Percentiles rank a stretch among this genome's conserved stretches.
phyloP scores from a whole-genome alignment of 2,797 vertebrate species.

The Steatocranus sp. region DNA sequence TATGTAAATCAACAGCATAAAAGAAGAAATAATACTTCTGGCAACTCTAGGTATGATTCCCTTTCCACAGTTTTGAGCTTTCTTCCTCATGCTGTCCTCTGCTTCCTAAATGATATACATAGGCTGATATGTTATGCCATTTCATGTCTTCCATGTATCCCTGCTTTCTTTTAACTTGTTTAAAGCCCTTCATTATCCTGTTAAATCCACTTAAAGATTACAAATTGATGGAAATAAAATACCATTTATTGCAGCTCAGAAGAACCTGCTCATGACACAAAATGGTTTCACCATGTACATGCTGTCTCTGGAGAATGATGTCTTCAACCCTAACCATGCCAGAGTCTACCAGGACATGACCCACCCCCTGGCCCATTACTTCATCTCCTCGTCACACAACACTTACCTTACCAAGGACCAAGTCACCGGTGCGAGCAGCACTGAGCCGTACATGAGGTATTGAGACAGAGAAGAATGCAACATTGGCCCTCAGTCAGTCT shows the following conservation, averaged over 20 bases:
- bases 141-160: neutral
- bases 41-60: neutral
- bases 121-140: neutral
- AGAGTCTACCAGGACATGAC: slow-evolving; percentile 89
- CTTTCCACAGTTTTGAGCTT: neutral
- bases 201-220: neutral
- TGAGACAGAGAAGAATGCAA: neutral
- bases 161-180: neutral
- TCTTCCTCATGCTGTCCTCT: neutral
- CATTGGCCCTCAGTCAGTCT: neutral
- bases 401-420: slow-evolving; percentile 95
- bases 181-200: neutral
- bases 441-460: slow-evolving; percentile 92
- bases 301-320: slow-evolving; percentile 84
- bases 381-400: slow-evolving; percentile 84
- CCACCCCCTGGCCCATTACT: slow-evolving; percentile 88
- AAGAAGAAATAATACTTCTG: neutral
- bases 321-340: slow-evolving; percentile 82
- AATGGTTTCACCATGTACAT: slow-evolving; percentile 97
- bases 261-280: slow-evolving; percentile 84
- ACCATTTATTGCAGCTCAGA: slow-evolving; percentile 64
- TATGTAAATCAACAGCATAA: neutral
- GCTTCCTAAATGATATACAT: neutral
- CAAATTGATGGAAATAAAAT: neutral
- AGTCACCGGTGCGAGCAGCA: slow-evolving; percentile 90